Conservation (phyloP, 2,888 invertebrate species). For the Liodrosophila aerea region DNA sequence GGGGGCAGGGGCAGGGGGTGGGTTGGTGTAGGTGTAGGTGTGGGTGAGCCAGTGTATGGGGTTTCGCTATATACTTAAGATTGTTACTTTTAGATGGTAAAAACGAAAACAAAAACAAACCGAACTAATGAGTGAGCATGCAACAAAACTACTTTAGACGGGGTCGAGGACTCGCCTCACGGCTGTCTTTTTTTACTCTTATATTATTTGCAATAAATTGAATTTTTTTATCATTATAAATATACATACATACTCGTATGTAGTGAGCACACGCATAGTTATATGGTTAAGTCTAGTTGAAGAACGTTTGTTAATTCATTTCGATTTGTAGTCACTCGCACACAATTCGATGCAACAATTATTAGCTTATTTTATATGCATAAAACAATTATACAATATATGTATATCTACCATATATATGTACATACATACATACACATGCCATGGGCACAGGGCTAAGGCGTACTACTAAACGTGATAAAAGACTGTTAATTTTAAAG, state of each 20-base stretch:
- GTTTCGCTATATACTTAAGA: no score
- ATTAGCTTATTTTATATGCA: constrained; percentile 24
- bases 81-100: no score
- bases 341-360: constrained; percentile 26
- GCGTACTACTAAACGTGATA: constrained; percentile 68
- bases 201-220: constrained; percentile 6
- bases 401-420: background rate
- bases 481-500: constrained; percentile 77
- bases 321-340: constrained; percentile 42
- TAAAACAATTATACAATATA: no score
- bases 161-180: constrained; percentile 40
- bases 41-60: no score
- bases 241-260: constrained; percentile 4
- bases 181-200: constrained; percentile 30
- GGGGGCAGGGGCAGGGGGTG: no score
- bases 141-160: constrained; percentile 51
- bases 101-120: constrained; percentile 19
- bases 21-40: no score
- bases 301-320: constrained; percentile 47
- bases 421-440: constrained; percentile 18
- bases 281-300: constrained; percentile 40
- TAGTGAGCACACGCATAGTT: constrained; percentile 12
- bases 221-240: constrained; percentile 6
- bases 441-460: constrained; percentile 21
- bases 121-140: constrained; percentile 57